Evolutionary conservation across 2,797 vertebrate genomes (phyloP).

Genomic region (Anas capensis): DNA sequence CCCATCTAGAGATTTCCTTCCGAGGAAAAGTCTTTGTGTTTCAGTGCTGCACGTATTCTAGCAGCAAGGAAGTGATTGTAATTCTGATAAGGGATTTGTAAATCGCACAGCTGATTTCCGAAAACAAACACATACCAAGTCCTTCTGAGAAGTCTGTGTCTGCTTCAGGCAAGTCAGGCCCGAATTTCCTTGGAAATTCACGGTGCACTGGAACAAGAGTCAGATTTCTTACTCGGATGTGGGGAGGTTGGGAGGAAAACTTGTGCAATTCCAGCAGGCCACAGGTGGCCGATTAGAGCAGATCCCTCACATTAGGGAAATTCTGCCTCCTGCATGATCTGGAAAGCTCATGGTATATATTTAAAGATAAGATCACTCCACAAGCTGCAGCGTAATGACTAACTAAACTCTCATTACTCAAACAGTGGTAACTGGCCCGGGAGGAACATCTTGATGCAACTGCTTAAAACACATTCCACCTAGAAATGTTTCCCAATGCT

Average conservation of each 20-base stretch:
- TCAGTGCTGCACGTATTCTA: not conserved
- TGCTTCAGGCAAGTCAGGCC: conserved; percentile 31
- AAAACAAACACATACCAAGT: not conserved
- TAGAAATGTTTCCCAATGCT: not conserved
- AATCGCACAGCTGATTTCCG: not conserved
- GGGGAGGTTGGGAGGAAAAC: not conserved
- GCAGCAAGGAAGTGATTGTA: not conserved
- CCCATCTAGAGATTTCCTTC: not conserved
- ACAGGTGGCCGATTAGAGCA: not conserved
- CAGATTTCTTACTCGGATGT: not conserved
- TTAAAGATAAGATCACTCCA: not conserved
- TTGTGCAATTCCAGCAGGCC: not conserved
- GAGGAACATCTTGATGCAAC: not conserved
- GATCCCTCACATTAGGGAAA: not conserved
- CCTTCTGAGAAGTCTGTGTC: not conserved
- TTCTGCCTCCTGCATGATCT: not conserved
- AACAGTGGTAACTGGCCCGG: not conserved
- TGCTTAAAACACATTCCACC: not conserved
- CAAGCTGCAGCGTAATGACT: not conserved
- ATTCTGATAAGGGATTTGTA: not conserved
- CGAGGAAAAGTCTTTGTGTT: not conserved
- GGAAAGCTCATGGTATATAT: not conserved
- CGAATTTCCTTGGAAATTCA: conserved; percentile 1
- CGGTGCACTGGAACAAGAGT: not conserved
- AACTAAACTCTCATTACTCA: not conserved